Evolutionary conservation across 2,797 vertebrate genomes (phyloP).

Genomic region (Siniperca undulata): DNA sequence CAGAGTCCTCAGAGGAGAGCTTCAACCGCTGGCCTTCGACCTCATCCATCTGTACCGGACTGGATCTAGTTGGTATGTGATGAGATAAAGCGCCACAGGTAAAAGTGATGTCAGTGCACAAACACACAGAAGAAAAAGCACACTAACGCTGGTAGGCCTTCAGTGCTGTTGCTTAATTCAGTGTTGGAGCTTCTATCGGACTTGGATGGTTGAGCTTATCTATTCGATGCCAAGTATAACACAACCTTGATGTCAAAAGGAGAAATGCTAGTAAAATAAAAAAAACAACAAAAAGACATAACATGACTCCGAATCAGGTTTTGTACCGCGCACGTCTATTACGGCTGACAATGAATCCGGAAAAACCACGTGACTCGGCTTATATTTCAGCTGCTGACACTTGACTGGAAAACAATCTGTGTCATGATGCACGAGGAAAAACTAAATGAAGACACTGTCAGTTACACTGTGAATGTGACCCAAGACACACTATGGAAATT

Average conservation of each 20-base stretch:
- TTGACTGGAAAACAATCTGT: constrained; percentile 7
- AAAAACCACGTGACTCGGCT: constrained; percentile 18
- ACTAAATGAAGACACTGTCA: background rate
- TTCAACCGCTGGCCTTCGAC: constrained; percentile 84
- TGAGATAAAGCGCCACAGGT: constrained; percentile 45
- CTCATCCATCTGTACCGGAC: constrained; percentile 91
- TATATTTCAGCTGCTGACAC: background rate
- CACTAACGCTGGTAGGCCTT: background rate
- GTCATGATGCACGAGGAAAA: background rate
- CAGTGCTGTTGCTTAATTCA: background rate
- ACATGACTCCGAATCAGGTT: constrained; percentile 28
- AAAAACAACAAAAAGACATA: background rate
- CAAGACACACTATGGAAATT: background rate
- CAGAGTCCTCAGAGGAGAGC: constrained; percentile 85
- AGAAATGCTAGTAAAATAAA: background rate
- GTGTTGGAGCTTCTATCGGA: background rate
- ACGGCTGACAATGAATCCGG: background rate
- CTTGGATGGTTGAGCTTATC: background rate
- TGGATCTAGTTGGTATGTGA: constrained; percentile 69
- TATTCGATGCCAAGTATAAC: constrained; percentile 1
- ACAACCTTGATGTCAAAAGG: background rate
- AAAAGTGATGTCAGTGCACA: constrained; percentile 43
- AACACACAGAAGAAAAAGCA: background rate
- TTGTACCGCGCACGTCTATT: background rate
- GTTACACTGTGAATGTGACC: background rate